These are phyloP conservation scores for Thryonomys swinderianus DNA, from an alignment of 2,113 vertebrate species.

Conservation along the genomic window DNA sequence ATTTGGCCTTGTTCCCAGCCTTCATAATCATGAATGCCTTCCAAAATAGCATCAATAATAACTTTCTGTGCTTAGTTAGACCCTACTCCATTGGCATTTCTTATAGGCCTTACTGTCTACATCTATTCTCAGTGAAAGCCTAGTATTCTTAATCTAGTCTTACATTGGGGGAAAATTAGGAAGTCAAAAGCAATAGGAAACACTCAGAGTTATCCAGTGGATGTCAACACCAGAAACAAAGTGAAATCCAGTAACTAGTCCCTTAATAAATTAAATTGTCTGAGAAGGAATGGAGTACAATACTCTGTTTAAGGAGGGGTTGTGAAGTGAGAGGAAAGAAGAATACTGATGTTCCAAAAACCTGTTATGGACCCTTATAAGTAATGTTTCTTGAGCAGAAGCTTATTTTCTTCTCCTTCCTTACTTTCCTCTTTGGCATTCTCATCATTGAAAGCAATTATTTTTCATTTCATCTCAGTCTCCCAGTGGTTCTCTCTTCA, in stretches of 20 bases:
- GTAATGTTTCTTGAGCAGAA: background rate
- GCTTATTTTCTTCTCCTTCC: background rate
- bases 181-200: conserved; percentile 33
- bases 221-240: conserved; percentile 35
- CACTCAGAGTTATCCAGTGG: background rate
- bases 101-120: conserved; percentile 45
- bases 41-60: conserved; percentile 67
- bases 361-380: background rate
- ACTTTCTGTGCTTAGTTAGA: conserved; percentile 40
- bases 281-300: background rate
- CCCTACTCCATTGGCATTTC: conserved; percentile 20
- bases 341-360: background rate
- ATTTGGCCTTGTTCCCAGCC: conserved; percentile 69
- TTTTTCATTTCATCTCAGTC: background rate
- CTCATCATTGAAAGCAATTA: background rate
- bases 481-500: background rate
- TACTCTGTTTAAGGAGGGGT: background rate
- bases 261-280: background rate
- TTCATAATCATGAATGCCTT: conserved; percentile 51
- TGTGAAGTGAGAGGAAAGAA: conserved; percentile 27
- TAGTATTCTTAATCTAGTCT: conserved; percentile 63
- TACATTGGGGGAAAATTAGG: conserved; percentile 65
- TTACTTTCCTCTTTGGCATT: background rate
- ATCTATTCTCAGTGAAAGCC: conserved; percentile 28
- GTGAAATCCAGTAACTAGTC: conserved; percentile 28